Percentiles rank a stretch among this genome's conserved stretches.
Conservation (phyloP, 2,888 invertebrate species). For the Ecliptopera silaceata region DNA sequence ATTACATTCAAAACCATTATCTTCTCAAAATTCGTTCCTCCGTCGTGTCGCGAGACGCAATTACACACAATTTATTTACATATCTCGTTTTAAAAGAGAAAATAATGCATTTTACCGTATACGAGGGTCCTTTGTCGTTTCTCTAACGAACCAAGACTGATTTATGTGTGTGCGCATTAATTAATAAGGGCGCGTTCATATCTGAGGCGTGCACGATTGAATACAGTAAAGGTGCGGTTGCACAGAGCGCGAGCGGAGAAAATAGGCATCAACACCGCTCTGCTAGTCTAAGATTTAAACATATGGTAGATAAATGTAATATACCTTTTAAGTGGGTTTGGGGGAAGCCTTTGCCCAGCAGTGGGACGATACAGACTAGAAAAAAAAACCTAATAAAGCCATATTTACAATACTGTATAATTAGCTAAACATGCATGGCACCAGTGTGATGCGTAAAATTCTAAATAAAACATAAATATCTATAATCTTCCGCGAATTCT, state of each 20-base stretch:
- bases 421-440: too few relatives aligned
- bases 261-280: background rate
- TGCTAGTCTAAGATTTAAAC: too few relatives aligned
- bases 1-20: conserved; percentile 15
- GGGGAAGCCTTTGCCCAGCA: too few relatives aligned
- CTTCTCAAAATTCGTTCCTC: conserved; percentile 35
- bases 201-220: conserved; percentile 25
- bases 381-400: too few relatives aligned
- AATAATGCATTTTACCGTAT: conserved; percentile 34
- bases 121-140: conserved; percentile 68
- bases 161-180: conserved; percentile 79
- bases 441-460: too few relatives aligned
- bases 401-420: too few relatives aligned
- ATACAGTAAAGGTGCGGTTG: conserved; percentile 6
- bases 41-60: conserved; percentile 54
- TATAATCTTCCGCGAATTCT: too few relatives aligned
- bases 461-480: too few relatives aligned
- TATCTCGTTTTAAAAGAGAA: conserved; percentile 45
- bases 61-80: conserved; percentile 72
- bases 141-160: conserved; percentile 80
- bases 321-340: too few relatives aligned
- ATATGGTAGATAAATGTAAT: too few relatives aligned
- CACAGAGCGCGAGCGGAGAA: background rate
- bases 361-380: too few relatives aligned
- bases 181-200: conserved; percentile 64